phyloP scores from a whole-genome alignment of 64 coral and sea anemone species.

The Pocillopora verrucosa region DNA sequence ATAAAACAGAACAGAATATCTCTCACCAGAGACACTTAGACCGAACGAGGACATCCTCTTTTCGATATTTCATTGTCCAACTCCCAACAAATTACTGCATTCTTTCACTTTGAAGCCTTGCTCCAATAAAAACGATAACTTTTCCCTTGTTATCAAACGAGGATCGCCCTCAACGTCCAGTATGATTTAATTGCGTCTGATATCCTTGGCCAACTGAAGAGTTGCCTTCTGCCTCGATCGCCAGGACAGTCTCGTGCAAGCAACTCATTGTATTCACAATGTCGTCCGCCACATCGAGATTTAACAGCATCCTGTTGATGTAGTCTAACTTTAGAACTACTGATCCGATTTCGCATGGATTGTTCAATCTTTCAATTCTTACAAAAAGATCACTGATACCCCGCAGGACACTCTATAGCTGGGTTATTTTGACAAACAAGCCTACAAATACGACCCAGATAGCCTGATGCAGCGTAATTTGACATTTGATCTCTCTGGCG shows the following conservation, averaged over 20 bases:
- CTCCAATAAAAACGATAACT: conserved; percentile 42
- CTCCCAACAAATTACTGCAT: conserved; percentile 6
- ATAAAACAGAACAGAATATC: neutral
- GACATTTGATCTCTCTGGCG: too few relatives aligned
- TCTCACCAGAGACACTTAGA: conserved; percentile 34
- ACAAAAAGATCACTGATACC: conserved; percentile 36
- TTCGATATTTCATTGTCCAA: conserved; percentile 28
- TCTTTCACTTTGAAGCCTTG: conserved; percentile 13
- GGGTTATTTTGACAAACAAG: neutral
- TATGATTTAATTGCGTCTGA: neutral
- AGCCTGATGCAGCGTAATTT: too few relatives aligned
- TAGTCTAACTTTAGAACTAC: conserved; percentile 41
- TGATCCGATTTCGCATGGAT: neutral
- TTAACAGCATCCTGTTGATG: conserved; percentile 42
- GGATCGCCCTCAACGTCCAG: conserved; percentile 28
- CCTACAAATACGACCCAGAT: too few relatives aligned
- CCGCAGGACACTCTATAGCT: neutral
- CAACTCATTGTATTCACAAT: conserved; percentile 28
- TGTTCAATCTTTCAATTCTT: conserved; percentile 17
- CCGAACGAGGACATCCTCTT: conserved; percentile 36
- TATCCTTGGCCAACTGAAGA: neutral
- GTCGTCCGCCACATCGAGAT: conserved; percentile 36
- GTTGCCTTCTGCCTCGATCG: neutral
- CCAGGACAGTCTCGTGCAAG: conserved; percentile 1
- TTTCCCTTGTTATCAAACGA: conserved; percentile 44